Evolutionary conservation across 2,113 vertebrate species (phyloP), one percentile per base, ranked within the genome.

Genomic region (Merops nubicus): DNA sequence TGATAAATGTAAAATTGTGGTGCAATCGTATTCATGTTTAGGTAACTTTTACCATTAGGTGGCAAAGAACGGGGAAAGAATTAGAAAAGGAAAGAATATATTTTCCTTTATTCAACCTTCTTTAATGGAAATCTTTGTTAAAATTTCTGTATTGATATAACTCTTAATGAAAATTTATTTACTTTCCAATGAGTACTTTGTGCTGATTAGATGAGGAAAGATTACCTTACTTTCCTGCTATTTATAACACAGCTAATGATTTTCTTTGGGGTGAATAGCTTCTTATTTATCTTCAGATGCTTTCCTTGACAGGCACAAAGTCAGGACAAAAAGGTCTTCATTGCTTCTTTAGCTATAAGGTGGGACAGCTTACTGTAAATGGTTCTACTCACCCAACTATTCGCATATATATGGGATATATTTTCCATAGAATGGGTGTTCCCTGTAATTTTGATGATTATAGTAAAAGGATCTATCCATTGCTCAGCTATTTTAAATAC

Each of bases 111-210:
- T 93, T 83, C 91, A 54, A 87, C 86, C 74, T 96, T 62, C 29
- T 81, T 36, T 43, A 95, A 93, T 72, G 40, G 69, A 59, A 95
- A 91, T 76, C 45, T 92, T 88, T 88, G 47, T 80, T 89, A 47
- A 48, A 80, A 63, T 59, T 85, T 78, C 76, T 83, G 22, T 70
- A 91, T 64, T 94, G 91, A 95, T 82, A 62, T 26, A 94, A 34
- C 12, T 48, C 79, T 86, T 96, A 77, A 95, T 76, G 62, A 96
- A 96, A 93, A 88, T 81, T 47, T 92, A 93, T 92, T 96, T 98
- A 93, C 57, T 94, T 96, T 91, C 67, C 53, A 89, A n/a, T 65
- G 29, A 33, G n/a, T 70, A 93, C 29, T 96, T 93, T 82, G 62
- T 72, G 75, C 68, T 33, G 80, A 88, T 95, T 62, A 92, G 36